A percentile compares a stretch with the other conserved stretches of the same genome.
Conservation (phyloP, 2,113 vertebrate species). For the Delphinus delphis region DNA sequence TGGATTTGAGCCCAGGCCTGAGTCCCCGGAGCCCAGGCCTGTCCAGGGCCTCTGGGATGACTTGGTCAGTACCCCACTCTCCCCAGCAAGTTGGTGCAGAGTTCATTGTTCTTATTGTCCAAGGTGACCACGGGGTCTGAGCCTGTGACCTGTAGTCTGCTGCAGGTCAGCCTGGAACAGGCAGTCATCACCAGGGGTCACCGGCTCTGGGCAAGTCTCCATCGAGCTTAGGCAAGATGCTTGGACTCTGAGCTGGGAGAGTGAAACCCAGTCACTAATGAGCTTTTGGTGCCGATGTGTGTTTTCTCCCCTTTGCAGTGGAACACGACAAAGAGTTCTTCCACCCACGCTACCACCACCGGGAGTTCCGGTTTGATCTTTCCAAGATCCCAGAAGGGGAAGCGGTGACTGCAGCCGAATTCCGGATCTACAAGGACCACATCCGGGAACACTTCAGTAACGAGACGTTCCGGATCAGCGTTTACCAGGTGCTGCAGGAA, state of each 20-base stretch:
- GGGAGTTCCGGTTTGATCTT: slow-evolving; percentile 94
- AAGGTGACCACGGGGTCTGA: not conserved
- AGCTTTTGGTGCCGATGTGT: not conserved
- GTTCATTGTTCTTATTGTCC: too few species aligned
- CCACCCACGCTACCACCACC: slow-evolving; percentile 89
- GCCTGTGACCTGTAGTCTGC: not conserved
- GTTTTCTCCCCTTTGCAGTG: slow-evolving; percentile 84
- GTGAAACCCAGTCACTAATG: not conserved
- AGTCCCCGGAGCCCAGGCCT: not conserved
- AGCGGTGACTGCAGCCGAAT: slow-evolving; percentile 93
- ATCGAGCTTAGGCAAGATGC: not conserved
- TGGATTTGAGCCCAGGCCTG: not conserved
- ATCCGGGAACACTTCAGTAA: slow-evolving; percentile 90
- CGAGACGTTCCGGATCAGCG: slow-evolving; percentile 91
- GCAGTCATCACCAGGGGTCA: rapidly evolving
- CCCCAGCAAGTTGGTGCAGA: not conserved
- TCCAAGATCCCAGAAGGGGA: slow-evolving; percentile 95
- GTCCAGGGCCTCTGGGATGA: not conserved
- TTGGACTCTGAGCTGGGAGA: not conserved
- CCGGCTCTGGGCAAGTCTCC: rapidly evolving
- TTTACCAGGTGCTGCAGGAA: slow-evolving; percentile 94
- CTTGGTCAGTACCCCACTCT: not conserved
- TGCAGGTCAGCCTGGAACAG: rapidly evolving
- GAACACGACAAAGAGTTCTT: slow-evolving; percentile 90
- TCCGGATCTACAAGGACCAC: slow-evolving; percentile 95